These are phyloP conservation scores for Phortica okadai DNA, from an alignment of 2,888 invertebrate species.

Conservation along the genomic window DNA sequence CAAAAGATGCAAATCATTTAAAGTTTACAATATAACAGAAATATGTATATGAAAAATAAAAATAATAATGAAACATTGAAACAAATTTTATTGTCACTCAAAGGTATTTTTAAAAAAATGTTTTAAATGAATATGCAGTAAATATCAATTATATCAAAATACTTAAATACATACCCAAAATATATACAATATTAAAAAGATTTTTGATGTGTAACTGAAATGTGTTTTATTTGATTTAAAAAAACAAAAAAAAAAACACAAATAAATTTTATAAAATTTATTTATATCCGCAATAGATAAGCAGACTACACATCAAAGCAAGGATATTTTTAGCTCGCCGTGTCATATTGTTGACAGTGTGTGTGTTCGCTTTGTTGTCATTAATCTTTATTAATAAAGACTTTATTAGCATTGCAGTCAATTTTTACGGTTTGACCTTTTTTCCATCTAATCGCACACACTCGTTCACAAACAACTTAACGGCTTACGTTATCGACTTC, in stretches of 20 bases:
- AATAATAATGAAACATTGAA: conserved; percentile 12
- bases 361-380: background rate
- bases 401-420: conserved; percentile 1
- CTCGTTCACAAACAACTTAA: background rate
- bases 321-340: no score
- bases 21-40: conserved; percentile 21
- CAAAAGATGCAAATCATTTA: conserved; percentile 1
- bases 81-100: conserved; percentile 6
- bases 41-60: conserved; percentile 22
- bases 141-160: background rate
- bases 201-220: conserved; percentile 60
- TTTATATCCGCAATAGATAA: no score
- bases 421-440: conserved; percentile 15
- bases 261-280: no score
- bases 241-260: background rate
- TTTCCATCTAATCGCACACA: background rate
- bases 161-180: conserved; percentile 26
- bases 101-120: conserved; percentile 23
- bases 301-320: no score
- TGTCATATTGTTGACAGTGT: no score
- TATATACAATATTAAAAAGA: conserved; percentile 58
- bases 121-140: conserved; percentile 15
- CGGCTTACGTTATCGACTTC: background rate
- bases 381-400: conserved; percentile 19
- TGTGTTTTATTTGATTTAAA: conserved; percentile 1